phyloP scores from a whole-genome alignment of 2,113 vertebrate genomes.

The Rhinoderma darwinii region DNA sequence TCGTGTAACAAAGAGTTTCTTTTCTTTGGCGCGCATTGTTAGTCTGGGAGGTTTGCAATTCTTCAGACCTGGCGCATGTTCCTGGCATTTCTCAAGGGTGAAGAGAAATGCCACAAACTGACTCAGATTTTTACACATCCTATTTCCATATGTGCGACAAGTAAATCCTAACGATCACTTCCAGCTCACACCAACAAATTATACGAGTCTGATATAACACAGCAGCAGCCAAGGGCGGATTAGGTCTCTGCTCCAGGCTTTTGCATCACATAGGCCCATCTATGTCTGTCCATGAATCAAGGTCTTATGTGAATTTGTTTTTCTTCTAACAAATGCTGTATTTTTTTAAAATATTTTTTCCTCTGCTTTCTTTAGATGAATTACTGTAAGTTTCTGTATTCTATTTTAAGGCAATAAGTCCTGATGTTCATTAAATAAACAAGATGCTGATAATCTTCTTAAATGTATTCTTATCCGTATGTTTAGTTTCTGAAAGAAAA shows the following conservation, averaged over 20 bases:
- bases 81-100: neutral
- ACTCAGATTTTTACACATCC: constrained; percentile 39
- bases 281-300: neutral
- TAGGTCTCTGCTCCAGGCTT: neutral
- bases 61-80: constrained; percentile 19
- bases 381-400: neutral
- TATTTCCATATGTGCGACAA: constrained; percentile 47
- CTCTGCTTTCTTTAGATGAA: neutral
- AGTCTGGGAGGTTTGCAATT: constrained; percentile 9
- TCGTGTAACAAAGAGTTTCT: constrained; percentile 35
- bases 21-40: constrained; percentile 42
- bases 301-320: neutral
- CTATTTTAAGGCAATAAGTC: neutral
- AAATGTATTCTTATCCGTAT: neutral
- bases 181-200: constrained; percentile 28
- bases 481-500: too few relatives aligned
- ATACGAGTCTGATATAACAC: constrained; percentile 2
- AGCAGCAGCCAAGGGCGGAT: constrained; percentile 6
- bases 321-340: neutral
- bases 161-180: constrained; percentile 35
- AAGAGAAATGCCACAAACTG: constrained; percentile 41
- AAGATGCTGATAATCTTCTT: neutral
- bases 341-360: neutral
- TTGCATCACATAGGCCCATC: constrained; percentile 9
- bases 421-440: neutral